These are phyloP conservation scores for Alligator mississippiensis DNA, from an alignment of 2,113 vertebrate species.

Conservation along the genomic window DNA sequence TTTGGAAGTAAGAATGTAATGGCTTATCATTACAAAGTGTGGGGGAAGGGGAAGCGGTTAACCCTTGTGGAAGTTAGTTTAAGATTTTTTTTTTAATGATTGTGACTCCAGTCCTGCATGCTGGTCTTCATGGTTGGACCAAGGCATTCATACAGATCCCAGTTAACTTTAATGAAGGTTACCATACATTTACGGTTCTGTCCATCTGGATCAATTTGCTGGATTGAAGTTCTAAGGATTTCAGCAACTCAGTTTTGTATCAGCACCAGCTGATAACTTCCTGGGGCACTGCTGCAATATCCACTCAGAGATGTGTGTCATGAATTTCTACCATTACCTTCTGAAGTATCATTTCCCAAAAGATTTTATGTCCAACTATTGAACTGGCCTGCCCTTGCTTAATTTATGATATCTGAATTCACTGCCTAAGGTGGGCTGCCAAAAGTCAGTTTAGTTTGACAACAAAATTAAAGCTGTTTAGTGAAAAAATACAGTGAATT, in stretches of 20 bases:
- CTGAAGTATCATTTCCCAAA: background rate
- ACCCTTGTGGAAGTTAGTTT: background rate
- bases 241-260: background rate
- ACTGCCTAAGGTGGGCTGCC: background rate
- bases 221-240: background rate
- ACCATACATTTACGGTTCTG: background rate
- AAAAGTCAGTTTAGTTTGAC: background rate
- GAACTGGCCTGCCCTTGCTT: background rate
- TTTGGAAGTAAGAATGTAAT: background rate
- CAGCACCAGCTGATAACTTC: background rate
- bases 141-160: background rate
- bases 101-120: background rate
- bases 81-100: background rate
- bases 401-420: background rate
- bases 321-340: background rate
- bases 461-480: background rate
- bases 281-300: background rate
- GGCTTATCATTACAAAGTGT: background rate
- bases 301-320: fast-evolving
- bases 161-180: background rate
- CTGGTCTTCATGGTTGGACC: background rate
- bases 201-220: background rate
- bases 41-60: background rate
- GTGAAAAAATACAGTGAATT: background rate
- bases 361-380: background rate